Conservation (phyloP, 2,888 invertebrate genomes). For the Drosophila rellima region DNA sequence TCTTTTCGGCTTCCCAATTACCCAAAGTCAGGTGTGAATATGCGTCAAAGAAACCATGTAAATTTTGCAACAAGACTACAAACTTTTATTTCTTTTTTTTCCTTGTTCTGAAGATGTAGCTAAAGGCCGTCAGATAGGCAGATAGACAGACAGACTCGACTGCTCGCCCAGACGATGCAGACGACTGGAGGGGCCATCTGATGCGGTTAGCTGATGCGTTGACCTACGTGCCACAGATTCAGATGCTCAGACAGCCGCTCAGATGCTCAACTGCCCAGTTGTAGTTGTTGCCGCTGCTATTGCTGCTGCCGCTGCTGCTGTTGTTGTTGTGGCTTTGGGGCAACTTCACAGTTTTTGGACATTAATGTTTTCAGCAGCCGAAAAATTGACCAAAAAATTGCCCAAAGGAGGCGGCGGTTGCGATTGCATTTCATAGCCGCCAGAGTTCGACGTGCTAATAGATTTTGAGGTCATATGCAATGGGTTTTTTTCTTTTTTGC, state of each 20-base stretch:
- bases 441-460: conserved; percentile 83
- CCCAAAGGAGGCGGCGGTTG: conserved; percentile 44
- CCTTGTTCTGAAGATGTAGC: conserved; percentile 45
- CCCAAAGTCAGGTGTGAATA: conserved; percentile 62
- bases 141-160: conserved; percentile 37
- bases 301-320: conserved; percentile 52
- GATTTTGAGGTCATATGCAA: conserved; percentile 83
- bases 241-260: conserved; percentile 57
- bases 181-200: conserved; percentile 18
- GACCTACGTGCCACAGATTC: conserved; percentile 76
- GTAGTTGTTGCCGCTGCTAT: conserved; percentile 11
- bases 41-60: conserved; percentile 59
- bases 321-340: conserved; percentile 58
- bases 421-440: conserved; percentile 78
- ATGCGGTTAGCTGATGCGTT: conserved; percentile 62
- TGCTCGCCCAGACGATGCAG: conserved; percentile 48
- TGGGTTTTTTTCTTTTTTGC: conserved; percentile 44
- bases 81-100: conserved; percentile 33
- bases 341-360: conserved; percentile 82
- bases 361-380: conserved; percentile 67
- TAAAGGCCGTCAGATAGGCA: conserved; percentile 60
- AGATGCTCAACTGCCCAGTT: conserved; percentile 44
- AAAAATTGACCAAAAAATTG: conserved; percentile 44
- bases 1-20: not conserved
- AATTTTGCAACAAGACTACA: conserved; percentile 71